phyloP scores from a whole-genome alignment of 37 sponge, comb jelly and placozoan genomes.

The Spongilla lacustris region DNA sequence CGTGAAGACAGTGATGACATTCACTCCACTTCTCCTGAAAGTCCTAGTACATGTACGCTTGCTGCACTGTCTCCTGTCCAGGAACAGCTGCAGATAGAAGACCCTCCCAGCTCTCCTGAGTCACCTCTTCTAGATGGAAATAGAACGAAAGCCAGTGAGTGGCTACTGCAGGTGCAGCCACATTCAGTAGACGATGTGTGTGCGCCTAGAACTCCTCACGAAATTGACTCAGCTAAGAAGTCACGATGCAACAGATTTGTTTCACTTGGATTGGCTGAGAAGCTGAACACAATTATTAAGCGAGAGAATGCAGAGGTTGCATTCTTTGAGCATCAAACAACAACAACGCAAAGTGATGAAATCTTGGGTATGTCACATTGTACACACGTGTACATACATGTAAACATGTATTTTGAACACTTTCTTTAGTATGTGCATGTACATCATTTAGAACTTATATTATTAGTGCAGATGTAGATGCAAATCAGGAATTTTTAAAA shows the following conservation, averaged over 20 bases:
- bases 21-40: not conserved
- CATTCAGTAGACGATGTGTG: not conserved
- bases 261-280: constrained; percentile 49
- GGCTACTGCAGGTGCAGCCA: constrained; percentile 34
- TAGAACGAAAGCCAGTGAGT: constrained; percentile 40
- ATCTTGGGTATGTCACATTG: constrained; percentile 2
- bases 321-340: constrained; percentile 54
- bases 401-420: no score
- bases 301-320: constrained; percentile 43
- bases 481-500: no score
- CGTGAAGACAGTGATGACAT: not conserved
- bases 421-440: no score
- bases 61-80: not conserved
- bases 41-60: not conserved
- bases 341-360: not conserved
- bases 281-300: constrained; percentile 33
- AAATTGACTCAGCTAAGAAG: constrained; percentile 31
- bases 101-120: not conserved
- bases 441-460: no score
- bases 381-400: not conserved
- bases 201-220: constrained; percentile 7
- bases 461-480: no score
- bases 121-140: not conserved
- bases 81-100: not conserved
- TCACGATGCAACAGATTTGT: not conserved